Conservation (phyloP, 2,888 invertebrate species). For the Polymixis flavicincta region DNA sequence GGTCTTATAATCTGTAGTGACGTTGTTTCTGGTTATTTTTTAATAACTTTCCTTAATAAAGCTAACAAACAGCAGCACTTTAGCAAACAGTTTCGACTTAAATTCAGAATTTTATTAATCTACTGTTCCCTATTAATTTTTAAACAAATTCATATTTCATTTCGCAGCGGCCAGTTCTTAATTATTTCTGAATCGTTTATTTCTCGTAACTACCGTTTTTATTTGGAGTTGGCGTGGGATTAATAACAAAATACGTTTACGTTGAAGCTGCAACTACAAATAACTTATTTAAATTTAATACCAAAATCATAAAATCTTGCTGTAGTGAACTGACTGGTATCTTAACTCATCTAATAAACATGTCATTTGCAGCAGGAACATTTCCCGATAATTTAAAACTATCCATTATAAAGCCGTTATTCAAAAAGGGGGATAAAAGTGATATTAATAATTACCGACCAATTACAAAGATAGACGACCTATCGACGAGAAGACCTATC, state of each 20-base stretch:
- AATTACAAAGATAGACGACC: too few relatives aligned
- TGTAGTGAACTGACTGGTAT: too few relatives aligned
- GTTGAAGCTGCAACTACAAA: not conserved
- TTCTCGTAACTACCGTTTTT: conserved; percentile 9
- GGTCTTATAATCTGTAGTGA: conserved; percentile 7
- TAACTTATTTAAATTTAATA: not conserved
- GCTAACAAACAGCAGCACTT: not conserved
- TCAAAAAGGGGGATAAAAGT: too few relatives aligned
- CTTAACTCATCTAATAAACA: too few relatives aligned
- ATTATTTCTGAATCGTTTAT: conserved; percentile 14
- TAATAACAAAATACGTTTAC: conserved; percentile 2
- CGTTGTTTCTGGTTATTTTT: not conserved
- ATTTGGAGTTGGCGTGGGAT: not conserved
- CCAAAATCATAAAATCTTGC: too few relatives aligned
- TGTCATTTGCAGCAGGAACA: too few relatives aligned
- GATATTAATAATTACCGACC: too few relatives aligned
- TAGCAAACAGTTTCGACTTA: not conserved
- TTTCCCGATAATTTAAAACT: too few relatives aligned
- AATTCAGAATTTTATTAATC: not conserved
- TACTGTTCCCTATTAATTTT: not conserved
- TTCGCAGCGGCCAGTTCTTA: not conserved
- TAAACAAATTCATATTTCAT: not conserved
- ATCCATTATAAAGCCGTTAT: too few relatives aligned
- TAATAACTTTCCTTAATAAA: not conserved
- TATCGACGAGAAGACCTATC: too few relatives aligned